Base-by-base conservation (phyloP, 2,888 invertebrate genomes). In the Sminthurinus aureus region DNA sequence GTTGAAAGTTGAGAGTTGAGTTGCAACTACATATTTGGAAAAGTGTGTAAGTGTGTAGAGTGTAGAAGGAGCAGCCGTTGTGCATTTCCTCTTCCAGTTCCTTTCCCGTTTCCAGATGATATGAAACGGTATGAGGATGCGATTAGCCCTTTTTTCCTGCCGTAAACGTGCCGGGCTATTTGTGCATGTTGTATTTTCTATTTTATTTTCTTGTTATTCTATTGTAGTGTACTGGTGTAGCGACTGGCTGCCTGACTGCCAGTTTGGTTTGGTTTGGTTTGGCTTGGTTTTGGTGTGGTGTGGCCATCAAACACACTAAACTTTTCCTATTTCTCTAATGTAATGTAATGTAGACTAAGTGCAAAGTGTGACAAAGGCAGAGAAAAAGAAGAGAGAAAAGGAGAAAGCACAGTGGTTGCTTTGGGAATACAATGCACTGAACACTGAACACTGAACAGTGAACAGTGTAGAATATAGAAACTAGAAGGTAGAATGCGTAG, bases 291-390 rank as follows among this genome's bases (percentile, higher is more conserved):
- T 9, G 11, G 22, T 20, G n/a, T 69, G n/a, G 38, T 69, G 67
- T 69, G n/a, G n/a, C 67, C 67, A 69, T 69, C 67, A 20, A 58
- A 18, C 58, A 20, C n/a, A 26, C 24, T 71, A 74, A 78, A 78
- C 78, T 78, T 78, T 78, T 78, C 38, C 78, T 66, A 78, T 78
- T 78, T 78, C 26, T 38, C 78, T 78, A 78, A 78, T 78, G 66
- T 66, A 78, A 71, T 71, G 71, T 71, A 71, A 71, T 71, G 71
- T 71, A 71, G 71, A 71, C 71, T 71, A 71, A 71, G 71, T 71
- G 71, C 71, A 71, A 71, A 71, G 71, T 71, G 71, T 71, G 71
- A 71, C 71, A 71, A 71, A 71, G 69, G 69, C 11, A 22, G 58
- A 22, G 1, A n/a, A n/a, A 18, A 11, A 69, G 67, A n/a, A n/a